A percentile compares a stretch with the other conserved stretches of the same genome.
Evolutionary conservation across 2,797 vertebrate species (phyloP).

Genomic region (Sciurus carolinensis): DNA sequence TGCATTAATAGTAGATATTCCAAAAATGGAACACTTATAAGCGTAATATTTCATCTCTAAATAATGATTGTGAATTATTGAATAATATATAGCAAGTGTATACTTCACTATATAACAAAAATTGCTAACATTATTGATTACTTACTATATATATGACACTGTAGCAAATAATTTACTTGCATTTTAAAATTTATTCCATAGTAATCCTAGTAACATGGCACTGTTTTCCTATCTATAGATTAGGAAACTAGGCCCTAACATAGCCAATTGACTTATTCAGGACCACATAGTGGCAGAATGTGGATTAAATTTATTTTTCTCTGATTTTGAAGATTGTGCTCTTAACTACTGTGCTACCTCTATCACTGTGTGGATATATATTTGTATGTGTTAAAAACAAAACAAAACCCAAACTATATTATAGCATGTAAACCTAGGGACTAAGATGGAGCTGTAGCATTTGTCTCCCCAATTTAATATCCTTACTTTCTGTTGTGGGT

Average conservation of each 20-base stretch:
- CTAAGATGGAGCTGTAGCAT: neutral
- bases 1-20: neutral
- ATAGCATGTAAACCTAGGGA: neutral
- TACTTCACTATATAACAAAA: neutral
- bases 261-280: neutral
- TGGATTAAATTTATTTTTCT: slow-evolving; percentile 48
- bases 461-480: neutral
- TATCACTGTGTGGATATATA: neutral
- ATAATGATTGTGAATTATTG: neutral
- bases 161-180: neutral
- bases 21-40: slow-evolving; percentile 6
- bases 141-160: neutral
- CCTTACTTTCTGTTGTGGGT: neutral
- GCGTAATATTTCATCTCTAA: neutral
- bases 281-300: neutral
- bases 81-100: too few species aligned
- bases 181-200: slow-evolving; percentile 22
- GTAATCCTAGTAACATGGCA: neutral
- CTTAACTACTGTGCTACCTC: neutral
- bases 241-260: neutral
- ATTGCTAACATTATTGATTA: neutral
- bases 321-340: neutral
- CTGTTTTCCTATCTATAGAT: neutral
- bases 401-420: neutral
- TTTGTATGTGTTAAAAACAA: neutral